phyloP scores from a whole-genome alignment of 2,113 vertebrate species.

The Ranitomeya variabilis region DNA sequence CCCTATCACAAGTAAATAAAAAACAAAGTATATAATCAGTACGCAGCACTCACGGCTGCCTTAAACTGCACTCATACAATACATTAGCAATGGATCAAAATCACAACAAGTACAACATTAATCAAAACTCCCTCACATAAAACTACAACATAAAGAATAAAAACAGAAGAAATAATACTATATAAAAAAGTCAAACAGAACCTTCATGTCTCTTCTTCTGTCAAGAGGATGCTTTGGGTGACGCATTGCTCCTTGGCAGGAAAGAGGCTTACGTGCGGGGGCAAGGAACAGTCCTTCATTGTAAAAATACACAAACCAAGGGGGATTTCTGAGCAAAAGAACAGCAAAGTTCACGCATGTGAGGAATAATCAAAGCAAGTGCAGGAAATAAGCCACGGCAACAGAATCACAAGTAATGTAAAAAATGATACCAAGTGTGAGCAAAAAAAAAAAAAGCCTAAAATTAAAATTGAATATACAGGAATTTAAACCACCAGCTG shows the following conservation, averaged over 20 bases:
- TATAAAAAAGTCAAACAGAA: constrained; percentile 50
- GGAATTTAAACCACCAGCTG: constrained; percentile 81
- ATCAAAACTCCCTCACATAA: constrained; percentile 46
- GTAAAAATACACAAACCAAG: constrained; percentile 71
- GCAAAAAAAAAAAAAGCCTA: background rate
- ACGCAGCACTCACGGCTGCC: constrained; percentile 46
- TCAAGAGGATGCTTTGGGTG: constrained; percentile 3
- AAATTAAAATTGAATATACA: constrained; percentile 58
- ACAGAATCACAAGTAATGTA: constrained; percentile 79
- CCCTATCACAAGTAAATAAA: constrained; percentile 60
- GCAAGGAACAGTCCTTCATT: constrained; percentile 71
- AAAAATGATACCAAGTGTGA: constrained; percentile 67
- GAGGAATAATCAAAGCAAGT: constrained; percentile 80
- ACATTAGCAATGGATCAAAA: constrained; percentile 50
- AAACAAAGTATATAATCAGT: background rate
- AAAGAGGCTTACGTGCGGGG: constrained; percentile 75
- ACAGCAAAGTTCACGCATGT: constrained; percentile 71
- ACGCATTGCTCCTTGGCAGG: constrained; percentile 54
- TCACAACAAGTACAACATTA: constrained; percentile 57
- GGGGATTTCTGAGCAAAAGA: constrained; percentile 66
- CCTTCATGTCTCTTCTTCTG: background rate
- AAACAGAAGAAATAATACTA: constrained; percentile 46
- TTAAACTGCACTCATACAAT: constrained; percentile 55
- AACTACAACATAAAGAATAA: constrained; percentile 62
- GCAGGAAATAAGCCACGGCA: constrained; percentile 82